These are phyloP conservation scores for Horisme vitalbata DNA, from an alignment of 2,888 invertebrate species.

Conservation along the genomic window DNA sequence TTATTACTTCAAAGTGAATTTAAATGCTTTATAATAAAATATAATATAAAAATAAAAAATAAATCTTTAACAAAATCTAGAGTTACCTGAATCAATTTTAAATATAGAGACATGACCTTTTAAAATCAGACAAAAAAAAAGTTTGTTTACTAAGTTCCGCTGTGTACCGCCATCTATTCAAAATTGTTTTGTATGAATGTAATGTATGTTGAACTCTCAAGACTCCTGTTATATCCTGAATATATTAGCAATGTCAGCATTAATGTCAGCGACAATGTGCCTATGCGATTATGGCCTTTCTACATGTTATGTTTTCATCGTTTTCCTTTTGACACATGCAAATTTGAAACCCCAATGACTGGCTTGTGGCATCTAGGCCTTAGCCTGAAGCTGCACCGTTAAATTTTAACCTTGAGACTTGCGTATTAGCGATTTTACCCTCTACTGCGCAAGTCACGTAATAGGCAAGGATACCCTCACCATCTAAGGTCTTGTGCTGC, in stretches of 20 bases:
- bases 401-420: neutral
- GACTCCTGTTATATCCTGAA: conserved; percentile 36
- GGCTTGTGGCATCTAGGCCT: conserved; percentile 29
- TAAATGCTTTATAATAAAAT: no score
- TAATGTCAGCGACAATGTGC: conserved; percentile 27
- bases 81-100: no score
- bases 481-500: conserved; percentile 25
- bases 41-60: no score
- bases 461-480: conserved; percentile 5
- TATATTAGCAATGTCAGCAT: conserved; percentile 27
- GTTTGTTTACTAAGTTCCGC: no score
- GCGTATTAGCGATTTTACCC: neutral
- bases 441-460: neutral
- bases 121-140: no score
- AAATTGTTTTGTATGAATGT: neutral
- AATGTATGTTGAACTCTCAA: conserved; percentile 13
- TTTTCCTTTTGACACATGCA: conserved; percentile 53
- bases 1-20: no score
- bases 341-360: conserved; percentile 51
- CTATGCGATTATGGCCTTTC: conserved; percentile 26
- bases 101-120: no score
- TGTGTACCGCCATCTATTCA: no score
- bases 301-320: conserved; percentile 29
- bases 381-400: neutral
- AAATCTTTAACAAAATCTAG: no score